Evolutionary conservation across 2,888 invertebrate genomes (phyloP).

Genomic region (Lysandra coridon): DNA sequence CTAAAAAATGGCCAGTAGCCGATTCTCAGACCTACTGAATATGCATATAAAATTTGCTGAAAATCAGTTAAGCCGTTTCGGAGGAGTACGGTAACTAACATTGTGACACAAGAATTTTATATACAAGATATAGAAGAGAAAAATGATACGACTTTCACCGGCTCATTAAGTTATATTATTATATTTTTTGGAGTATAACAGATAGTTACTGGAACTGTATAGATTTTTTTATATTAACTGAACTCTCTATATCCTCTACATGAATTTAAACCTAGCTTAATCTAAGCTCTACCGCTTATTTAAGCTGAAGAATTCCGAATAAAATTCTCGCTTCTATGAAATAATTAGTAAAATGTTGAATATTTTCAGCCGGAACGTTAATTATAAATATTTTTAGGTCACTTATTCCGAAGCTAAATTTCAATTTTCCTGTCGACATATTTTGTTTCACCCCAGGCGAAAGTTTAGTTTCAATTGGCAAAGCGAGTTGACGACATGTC

Average conservation of each 20-base stretch:
- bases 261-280: not conserved
- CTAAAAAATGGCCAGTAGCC: too few relatives aligned
- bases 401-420: not conserved
- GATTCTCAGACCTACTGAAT: too few relatives aligned
- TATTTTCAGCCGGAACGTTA: constrained; percentile 6
- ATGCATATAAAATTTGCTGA: too few relatives aligned
- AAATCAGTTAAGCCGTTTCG: too few relatives aligned
- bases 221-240: not conserved
- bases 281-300: not conserved
- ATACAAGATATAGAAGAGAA: too few relatives aligned
- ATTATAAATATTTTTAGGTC: constrained; percentile 19
- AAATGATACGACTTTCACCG: too few relatives aligned
- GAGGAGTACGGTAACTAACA: too few relatives aligned
- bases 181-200: too few relatives aligned
- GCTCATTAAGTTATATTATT: too few relatives aligned
- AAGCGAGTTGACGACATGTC: constrained; percentile 5
- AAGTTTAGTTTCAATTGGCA: constrained; percentile 27
- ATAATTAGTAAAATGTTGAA: constrained; percentile 15
- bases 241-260: not conserved
- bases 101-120: too few relatives aligned
- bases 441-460: constrained; percentile 11
- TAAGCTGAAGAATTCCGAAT: not conserved
- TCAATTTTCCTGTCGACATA: constrained; percentile 23
- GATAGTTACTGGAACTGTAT: too few relatives aligned
- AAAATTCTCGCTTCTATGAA: not conserved